Conservation (phyloP, 2,888 invertebrate species). For the Leucophora obtusa region DNA sequence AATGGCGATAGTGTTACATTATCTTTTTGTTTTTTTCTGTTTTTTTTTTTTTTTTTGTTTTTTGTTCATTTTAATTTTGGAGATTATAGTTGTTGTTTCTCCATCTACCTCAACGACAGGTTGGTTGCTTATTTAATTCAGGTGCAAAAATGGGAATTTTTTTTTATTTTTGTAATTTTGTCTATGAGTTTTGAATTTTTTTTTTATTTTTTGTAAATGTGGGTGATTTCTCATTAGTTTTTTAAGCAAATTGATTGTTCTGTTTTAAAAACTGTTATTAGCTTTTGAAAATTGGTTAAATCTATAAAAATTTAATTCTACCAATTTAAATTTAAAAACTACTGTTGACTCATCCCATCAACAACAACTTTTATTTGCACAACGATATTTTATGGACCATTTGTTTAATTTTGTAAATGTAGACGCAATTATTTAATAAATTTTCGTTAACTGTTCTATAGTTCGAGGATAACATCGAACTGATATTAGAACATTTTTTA, state of each 20-base stretch:
- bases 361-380: too few relatives aligned
- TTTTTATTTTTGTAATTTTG: not conserved
- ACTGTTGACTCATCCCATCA: too few relatives aligned
- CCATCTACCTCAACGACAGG: conserved; percentile 48
- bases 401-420: too few relatives aligned
- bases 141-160: conserved; percentile 48
- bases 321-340: too few relatives aligned
- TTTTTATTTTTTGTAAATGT: not conserved
- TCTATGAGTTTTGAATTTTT: not conserved
- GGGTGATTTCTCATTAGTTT: not conserved
- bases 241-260: not conserved
- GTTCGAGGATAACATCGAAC: too few relatives aligned
- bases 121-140: conserved; percentile 54
- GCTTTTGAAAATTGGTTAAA: not conserved
- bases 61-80: not conserved
- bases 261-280: not conserved
- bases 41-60: too few relatives aligned
- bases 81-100: conserved; percentile 36
- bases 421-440: too few relatives aligned
- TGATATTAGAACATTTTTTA: too few relatives aligned
- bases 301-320: not conserved
- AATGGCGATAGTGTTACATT: conserved; percentile 39
- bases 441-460: too few relatives aligned
- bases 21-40: not conserved
- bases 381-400: too few relatives aligned